Conservation (phyloP, 2,797 vertebrate genomes). For the Euthynnus affinis region DNA sequence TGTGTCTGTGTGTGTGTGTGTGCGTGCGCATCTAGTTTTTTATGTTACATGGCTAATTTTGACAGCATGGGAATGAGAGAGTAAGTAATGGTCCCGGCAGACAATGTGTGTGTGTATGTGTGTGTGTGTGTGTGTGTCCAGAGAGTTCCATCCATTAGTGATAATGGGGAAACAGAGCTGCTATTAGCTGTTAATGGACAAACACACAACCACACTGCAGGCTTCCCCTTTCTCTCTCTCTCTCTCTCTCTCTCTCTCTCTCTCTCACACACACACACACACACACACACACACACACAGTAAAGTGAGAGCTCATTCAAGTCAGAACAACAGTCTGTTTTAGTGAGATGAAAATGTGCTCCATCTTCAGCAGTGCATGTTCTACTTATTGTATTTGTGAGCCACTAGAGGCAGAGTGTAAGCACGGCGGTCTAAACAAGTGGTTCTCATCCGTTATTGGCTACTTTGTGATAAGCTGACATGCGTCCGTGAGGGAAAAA, state of each 20-base stretch:
- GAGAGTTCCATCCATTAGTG: conserved; percentile 82
- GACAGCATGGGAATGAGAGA: conserved; percentile 82
- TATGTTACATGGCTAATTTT: conserved; percentile 80
- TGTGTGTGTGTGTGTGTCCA: conserved; percentile 60
- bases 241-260: background rate
- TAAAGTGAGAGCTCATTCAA: conserved; percentile 27
- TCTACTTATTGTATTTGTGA: conserved; percentile 5
- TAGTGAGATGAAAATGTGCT: conserved; percentile 7
- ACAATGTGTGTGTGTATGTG: conserved; percentile 43
- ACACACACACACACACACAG: conserved; percentile 12
- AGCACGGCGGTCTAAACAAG: background rate
- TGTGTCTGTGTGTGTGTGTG: conserved; percentile 9
- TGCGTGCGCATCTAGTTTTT: conserved; percentile 48
- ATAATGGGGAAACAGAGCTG: conserved; percentile 80
- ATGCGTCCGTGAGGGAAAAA: background rate
- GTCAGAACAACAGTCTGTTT: conserved; percentile 17
- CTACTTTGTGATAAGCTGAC: background rate
- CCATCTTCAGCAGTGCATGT: conserved; percentile 4
- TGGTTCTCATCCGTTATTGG: background rate
- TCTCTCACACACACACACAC: background rate
- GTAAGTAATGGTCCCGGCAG: conserved; percentile 79
- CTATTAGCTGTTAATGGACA: conserved; percentile 84
- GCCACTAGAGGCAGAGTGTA: background rate
- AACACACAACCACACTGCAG: conserved; percentile 68
- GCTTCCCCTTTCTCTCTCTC: conserved; percentile 11